Evolutionary conservation across 2,113 vertebrate genomes (phyloP).

Genomic region (Pyxicephalus adspersus): DNA sequence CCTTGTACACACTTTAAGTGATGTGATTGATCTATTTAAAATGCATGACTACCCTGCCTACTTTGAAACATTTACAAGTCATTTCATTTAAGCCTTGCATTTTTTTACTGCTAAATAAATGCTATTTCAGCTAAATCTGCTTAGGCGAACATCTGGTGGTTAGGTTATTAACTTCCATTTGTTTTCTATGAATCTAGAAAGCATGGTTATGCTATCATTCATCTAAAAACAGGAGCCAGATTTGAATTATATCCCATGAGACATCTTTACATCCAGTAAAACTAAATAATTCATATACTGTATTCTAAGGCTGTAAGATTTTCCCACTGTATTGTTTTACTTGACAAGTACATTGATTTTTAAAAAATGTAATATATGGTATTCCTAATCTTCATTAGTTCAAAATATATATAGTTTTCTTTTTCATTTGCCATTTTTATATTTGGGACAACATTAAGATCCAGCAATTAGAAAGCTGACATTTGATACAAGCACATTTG

Average conservation of each 20-base stretch:
- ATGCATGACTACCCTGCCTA: conserved; percentile 51
- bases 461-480: no score
- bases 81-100: conserved; percentile 49
- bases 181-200: conserved; percentile 53
- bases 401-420: no score
- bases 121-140: conserved; percentile 57
- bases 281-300: conserved; percentile 45
- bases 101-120: conserved; percentile 57
- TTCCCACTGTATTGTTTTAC: conserved; percentile 12
- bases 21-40: conserved; percentile 53
- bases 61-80: conserved; percentile 54
- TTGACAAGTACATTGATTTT: not conserved
- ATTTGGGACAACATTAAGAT: no score
- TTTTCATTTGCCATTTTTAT: no score
- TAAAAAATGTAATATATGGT: not conserved
- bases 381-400: no score
- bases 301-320: conserved; percentile 6
- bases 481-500: no score
- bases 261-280: conserved; percentile 41
- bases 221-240: conserved; percentile 50
- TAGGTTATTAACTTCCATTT: conserved; percentile 54
- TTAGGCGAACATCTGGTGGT: conserved; percentile 55
- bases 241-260: conserved; percentile 43
- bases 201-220: conserved; percentile 33
- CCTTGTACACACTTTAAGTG: conserved; percentile 35